These are phyloP conservation scores for Cydia strobilella DNA, from an alignment of 1,140 invertebrate species.

Conservation along the genomic window DNA sequence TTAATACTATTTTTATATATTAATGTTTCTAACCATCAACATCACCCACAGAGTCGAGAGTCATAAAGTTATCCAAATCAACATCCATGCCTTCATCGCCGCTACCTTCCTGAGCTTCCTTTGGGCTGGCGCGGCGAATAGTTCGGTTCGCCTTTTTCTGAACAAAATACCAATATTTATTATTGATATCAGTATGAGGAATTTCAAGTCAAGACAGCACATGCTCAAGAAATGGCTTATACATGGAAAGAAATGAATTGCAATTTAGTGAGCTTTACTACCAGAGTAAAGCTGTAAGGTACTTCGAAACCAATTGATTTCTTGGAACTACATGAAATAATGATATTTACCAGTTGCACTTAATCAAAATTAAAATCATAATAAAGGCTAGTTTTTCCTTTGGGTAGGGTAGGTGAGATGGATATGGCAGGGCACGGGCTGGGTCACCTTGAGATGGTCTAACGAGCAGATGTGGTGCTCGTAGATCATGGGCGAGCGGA, in stretches of 20 bases:
- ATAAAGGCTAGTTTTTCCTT: too few relatives aligned
- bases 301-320: too few relatives aligned
- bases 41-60: constrained; percentile 91
- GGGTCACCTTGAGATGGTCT: constrained; percentile 87
- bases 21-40: constrained; percentile 83
- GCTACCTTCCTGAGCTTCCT: constrained; percentile 77
- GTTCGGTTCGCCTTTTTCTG: constrained; percentile 81
- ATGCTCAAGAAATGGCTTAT: too few relatives aligned
- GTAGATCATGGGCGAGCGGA: constrained; percentile 90
- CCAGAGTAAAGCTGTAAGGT: too few relatives aligned
- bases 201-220: too few relatives aligned
- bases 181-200: too few relatives aligned
- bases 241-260: too few relatives aligned
- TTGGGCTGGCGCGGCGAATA: constrained; percentile 63
- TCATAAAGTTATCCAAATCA: constrained; percentile 91
- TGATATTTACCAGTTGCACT: too few relatives aligned
- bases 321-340: too few relatives aligned
- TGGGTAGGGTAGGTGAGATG: background rate
- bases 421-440: too few relatives aligned
- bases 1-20: constrained; percentile 29
- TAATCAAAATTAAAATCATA: too few relatives aligned
- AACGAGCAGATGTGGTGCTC: constrained; percentile 89
- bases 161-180: constrained; percentile 11
- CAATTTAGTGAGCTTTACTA: too few relatives aligned
- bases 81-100: constrained; percentile 87